A percentile compares a stretch with the other conserved stretches of the same genome.
Evolutionary conservation across 2,113 vertebrate species (phyloP).

Genomic region (Amazona guildingii): DNA sequence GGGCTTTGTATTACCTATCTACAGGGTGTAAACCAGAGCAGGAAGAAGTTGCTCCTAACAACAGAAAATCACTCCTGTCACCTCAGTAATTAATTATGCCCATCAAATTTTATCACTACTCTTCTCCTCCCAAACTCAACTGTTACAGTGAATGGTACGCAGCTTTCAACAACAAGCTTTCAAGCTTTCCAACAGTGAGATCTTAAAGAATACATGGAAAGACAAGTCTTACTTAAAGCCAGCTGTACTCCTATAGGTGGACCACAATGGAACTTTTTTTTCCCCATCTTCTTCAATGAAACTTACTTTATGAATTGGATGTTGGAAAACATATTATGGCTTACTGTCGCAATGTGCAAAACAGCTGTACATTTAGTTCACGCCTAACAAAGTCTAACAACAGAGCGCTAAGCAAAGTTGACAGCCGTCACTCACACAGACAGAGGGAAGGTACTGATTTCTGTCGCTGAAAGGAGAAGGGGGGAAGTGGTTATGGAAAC

Average conservation of each 20-base stretch:
- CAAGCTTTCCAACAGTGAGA: neutral
- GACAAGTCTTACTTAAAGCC: neutral
- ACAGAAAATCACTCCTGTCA: neutral
- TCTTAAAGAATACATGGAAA: neutral
- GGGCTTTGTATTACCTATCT: neutral
- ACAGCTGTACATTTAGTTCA: neutral
- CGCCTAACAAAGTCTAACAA: neutral
- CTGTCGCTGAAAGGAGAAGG: neutral
- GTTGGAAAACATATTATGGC: neutral
- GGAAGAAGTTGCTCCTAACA: neutral
- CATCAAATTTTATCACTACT: neutral
- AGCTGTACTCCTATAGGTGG: neutral
- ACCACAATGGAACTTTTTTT: neutral
- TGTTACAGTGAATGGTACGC: neutral
- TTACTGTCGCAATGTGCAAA: constrained; percentile 35
- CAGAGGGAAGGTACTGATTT: neutral
- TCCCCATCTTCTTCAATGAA: neutral
- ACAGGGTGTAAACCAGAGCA: neutral
- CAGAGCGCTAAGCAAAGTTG: constrained; percentile 3
- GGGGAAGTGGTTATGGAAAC: neutral
- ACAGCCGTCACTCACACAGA: neutral
- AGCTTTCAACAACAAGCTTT: neutral
- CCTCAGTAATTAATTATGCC: neutral
- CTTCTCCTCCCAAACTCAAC: neutral
- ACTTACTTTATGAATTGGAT: neutral